Percentiles rank a stretch among this genome's conserved stretches.
These are phyloP conservation scores for Apodemia duryi DNA, from an alignment of 2,888 invertebrate species.

Conservation along the genomic window DNA sequence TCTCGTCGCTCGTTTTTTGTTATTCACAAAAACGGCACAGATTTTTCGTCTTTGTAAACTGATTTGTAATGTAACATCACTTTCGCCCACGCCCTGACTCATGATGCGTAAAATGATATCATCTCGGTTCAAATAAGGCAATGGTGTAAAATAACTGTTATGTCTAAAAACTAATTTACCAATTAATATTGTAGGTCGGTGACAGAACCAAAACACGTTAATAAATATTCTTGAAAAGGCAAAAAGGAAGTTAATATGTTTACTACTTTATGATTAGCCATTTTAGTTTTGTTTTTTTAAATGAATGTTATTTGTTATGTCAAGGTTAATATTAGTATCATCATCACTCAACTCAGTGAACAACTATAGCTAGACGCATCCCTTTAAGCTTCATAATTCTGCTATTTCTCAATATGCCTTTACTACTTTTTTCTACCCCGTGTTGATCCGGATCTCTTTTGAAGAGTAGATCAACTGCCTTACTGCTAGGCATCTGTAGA, in stretches of 20 bases:
- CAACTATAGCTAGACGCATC: no score
- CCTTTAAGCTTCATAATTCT: no score
- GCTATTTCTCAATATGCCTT: no score
- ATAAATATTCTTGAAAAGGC: background rate
- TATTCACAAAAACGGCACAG: background rate
- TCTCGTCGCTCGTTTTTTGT: constrained; percentile 2
- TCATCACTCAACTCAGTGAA: no score
- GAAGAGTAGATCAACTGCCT: no score
- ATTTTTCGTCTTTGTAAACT: background rate
- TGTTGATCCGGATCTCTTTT: no score
- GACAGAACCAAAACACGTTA: background rate
- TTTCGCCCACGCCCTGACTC: constrained; percentile 37
- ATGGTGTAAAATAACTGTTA: constrained; percentile 29
- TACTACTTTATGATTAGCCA: background rate
- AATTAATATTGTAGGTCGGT: background rate
- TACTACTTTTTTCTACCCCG: no score
- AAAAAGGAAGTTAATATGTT: background rate
- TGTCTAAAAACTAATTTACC: constrained; percentile 10
- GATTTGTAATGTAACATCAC: constrained; percentile 29
- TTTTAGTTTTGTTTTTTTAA: background rate
- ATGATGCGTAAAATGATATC: constrained; percentile 34
- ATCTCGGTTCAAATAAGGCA: constrained; percentile 32
- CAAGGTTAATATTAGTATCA: no score
- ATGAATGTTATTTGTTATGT: no score
- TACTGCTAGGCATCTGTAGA: no score